A percentile compares a stretch with the other conserved stretches of the same genome.
These are phyloP conservation scores for Rhinella marina DNA, from an alignment of 2,797 vertebrate species.

Conservation along the genomic window DNA sequence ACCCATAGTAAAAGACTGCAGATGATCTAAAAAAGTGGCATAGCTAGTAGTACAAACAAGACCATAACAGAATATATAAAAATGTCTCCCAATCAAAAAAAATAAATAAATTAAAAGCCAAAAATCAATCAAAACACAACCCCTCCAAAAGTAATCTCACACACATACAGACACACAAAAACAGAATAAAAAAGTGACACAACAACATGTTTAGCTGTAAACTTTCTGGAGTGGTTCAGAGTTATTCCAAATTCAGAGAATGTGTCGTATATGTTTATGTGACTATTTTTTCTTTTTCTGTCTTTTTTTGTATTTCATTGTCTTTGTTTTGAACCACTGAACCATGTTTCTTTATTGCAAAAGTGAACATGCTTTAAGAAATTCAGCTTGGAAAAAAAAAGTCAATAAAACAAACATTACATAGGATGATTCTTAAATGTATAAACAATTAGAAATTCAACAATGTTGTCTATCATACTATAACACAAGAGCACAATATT, in stretches of 20 bases:
- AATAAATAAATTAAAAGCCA: no score
- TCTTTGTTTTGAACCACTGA: constrained; percentile 86
- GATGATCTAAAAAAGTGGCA: no score
- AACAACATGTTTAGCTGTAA: constrained; percentile 74
- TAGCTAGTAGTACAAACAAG: no score
- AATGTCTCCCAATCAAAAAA: no score
- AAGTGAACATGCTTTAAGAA: constrained; percentile 99
- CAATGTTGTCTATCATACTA: constrained; percentile 84
- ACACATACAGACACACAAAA: no score
- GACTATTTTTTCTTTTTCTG: constrained; percentile 48
- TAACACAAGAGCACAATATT: constrained; percentile 88
- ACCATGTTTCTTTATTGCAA: constrained; percentile 94
- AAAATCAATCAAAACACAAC: no score
- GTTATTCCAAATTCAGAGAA: constrained; percentile 72
- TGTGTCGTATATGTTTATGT: constrained; percentile 60
- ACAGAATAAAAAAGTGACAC: constrained; percentile 67
- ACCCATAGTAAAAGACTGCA: no score
- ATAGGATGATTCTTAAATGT: constrained; percentile 94
- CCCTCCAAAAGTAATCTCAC: no score
- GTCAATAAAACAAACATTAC: constrained; percentile 97
- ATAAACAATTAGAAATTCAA: constrained; percentile 99
- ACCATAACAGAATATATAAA: no score
- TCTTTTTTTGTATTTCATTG: constrained; percentile 65
- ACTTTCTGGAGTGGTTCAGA: constrained; percentile 87
- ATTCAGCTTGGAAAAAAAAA: constrained; percentile 80